These are phyloP conservation scores for Chironomus tepperi DNA, from an alignment of 1,140 invertebrate genomes.

Conservation along the genomic window DNA sequence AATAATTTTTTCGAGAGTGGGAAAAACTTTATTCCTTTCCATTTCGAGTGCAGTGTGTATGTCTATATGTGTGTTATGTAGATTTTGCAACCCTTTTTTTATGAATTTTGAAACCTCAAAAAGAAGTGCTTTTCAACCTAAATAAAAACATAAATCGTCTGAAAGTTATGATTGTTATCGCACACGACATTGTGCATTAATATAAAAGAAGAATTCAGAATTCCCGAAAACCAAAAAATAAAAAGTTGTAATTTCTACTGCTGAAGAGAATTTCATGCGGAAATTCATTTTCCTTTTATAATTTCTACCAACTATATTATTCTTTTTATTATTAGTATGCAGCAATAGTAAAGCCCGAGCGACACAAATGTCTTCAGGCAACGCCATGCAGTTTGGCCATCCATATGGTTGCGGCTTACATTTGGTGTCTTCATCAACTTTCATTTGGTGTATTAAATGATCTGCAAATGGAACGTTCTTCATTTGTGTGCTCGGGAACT, in stretches of 20 bases:
- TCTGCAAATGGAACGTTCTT: too few relatives aligned
- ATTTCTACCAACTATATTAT: background rate
- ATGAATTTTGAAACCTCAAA: background rate
- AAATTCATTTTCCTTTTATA: background rate
- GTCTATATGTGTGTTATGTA: background rate
- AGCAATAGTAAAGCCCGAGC: too few relatives aligned
- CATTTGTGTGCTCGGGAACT: too few relatives aligned
- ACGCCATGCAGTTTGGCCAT: too few relatives aligned
- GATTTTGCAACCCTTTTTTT: background rate
- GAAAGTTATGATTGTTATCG: constrained; percentile 9
- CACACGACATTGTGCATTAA: constrained; percentile 15
- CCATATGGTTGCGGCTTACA: too few relatives aligned
- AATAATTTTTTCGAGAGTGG: background rate
- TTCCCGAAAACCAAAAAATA: too few relatives aligned
- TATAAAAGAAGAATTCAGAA: too few relatives aligned
- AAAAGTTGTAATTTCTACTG: too few relatives aligned
- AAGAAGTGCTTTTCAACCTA: background rate
- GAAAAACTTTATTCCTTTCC: background rate
- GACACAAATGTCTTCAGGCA: too few relatives aligned
- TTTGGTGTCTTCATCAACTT: too few relatives aligned
- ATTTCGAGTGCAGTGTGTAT: background rate
- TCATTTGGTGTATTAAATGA: too few relatives aligned
- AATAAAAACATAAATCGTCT: constrained; percentile 9
- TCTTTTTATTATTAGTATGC: too few relatives aligned
- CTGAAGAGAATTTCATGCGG: background rate